Evolutionary conservation across 2,797 vertebrate genomes (phyloP), one percentile per base, ranked within the genome.

Genomic region (Emys orbicularis): DNA sequence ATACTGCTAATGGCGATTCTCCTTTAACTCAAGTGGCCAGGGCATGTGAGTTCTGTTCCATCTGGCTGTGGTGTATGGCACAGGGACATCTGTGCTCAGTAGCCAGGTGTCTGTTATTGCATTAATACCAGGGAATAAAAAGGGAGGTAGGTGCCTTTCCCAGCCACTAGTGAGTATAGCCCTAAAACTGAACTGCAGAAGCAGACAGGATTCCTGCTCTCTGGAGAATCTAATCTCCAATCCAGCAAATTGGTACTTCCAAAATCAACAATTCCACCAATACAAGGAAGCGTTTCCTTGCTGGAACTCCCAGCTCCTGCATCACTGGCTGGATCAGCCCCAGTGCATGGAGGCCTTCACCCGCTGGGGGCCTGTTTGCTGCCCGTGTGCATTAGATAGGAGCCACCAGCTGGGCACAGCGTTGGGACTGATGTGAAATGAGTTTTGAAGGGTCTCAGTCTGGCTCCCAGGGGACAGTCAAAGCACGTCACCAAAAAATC

Each of bases 311-410:
- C n/a, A 11, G 18, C 19, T 21, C 19, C n/a, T 37, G 18, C 65
- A 37, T n/a, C 9, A 21, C 9, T 37, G n/a, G 8, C n/a, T 41
- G 19, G 65, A 41, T 72, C n/a, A 21, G 34, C 18, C 61, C 18
- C 27, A 31, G 74, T 9, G 74, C 76, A 19, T 13, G 72, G 72
- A 76, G 41, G 47, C 47, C 47, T 77, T 49, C 19, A 0, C 0
- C 59, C 0, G 0, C 56, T 6, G 25, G 31, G 31, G 13, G 23
- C 37, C 76, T 2, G 1, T 65, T 65, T n/a, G n/a, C n/a, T 72
- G 65, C 19, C 65, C 19, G 5, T 23, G n/a, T 21, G 19, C 8
- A 5, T 37, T n/a, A n/a, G 34, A n/a, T 21, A 68, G 10, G 65
- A 21, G 44, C 76, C 1, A 1, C 47, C 0, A 1, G 16, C 41